Evolutionary conservation across 2,888 invertebrate species (phyloP), one percentile per base, ranked within the genome.

Genomic region (Myathropa florea): DNA sequence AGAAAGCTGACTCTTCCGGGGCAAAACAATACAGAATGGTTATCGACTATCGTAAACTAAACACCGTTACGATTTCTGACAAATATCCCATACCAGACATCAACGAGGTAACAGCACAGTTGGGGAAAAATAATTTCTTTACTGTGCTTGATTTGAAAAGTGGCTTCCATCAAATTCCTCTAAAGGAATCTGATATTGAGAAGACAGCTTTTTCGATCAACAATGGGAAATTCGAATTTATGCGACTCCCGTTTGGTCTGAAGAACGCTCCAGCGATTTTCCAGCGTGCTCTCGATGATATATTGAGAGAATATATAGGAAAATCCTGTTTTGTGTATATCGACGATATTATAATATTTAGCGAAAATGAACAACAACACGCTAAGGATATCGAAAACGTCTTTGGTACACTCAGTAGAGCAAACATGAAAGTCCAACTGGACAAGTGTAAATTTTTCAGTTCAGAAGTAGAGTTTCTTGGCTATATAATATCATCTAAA

Each of bases 321-420:
- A 70, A 71, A 46, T 64, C 23, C n/a, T 78, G 77, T 21, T 72
- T 65, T 33, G 84, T 80, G 9, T 77, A 85, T 33, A 77, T 85
- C n/a, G 72, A 77, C 28, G 72, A 77, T n/a, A 81, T 86, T 7
- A 84, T 87, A 14, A 73, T 75, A 9, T 87, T 85, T 28, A 72
- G 77, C 30, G 60, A 80, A 28, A 26, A 61, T 4, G 70, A 84
- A 21, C 65, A 67, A 0, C 68, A 82, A 63, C 82, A 84, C 46
- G 63, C 71, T 23, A 21, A 76, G n/a, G 60, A 88, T 30, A 78
- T 83, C 10, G 24, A 36, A 30, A 65, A 78, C 14, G 72, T 88
- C 6, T 83, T 88, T 36, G 18, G 14, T 68, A 70, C 75, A 10
- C 55, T 70, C 1, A 6, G 14, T 28, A 46, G 23, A n/a, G 23